phyloP scores from a whole-genome alignment of 2,888 invertebrate species.

The Ischnus inquisitorius region DNA sequence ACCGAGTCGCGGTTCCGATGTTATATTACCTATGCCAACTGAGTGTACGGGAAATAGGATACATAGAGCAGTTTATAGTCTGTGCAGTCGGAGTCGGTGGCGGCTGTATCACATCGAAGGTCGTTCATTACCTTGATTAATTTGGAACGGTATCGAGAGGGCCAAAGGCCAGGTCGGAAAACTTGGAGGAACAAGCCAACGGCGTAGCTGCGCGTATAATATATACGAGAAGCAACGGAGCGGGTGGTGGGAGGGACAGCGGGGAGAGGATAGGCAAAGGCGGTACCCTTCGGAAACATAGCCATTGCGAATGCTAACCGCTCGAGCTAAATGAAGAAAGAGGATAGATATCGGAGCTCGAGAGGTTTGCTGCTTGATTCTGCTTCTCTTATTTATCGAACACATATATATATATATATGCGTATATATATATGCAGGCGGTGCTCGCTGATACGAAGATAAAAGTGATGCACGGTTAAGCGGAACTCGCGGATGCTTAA shows the following conservation, averaged over 20 bases:
- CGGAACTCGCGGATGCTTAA: constrained; percentile 1
- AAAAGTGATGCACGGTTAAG: background rate
- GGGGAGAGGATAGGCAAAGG: background rate
- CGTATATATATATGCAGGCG: background rate
- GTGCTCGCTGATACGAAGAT: constrained; percentile 1
- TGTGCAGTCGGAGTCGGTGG: too few relatives aligned
- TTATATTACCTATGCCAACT: constrained; percentile 62
- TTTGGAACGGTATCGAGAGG: constrained; percentile 57
- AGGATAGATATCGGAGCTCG: constrained; percentile 33
- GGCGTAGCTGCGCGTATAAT: background rate
- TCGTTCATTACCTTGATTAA: constrained; percentile 62
- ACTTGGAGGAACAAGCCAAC: constrained; percentile 28
- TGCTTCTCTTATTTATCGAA: constrained; percentile 36
- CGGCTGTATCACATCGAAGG: constrained; percentile 47
- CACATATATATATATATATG: background rate
- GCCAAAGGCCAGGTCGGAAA: constrained; percentile 31
- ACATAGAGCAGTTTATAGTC: constrained; percentile 14
- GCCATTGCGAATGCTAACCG: constrained; percentile 3
- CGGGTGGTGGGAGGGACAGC: too few relatives aligned
- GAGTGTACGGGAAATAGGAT: constrained; percentile 54
- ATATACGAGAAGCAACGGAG: background rate
- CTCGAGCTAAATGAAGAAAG: background rate
- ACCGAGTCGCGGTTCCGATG: constrained; percentile 59
- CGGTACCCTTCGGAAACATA: background rate
- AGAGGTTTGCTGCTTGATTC: constrained; percentile 13